These are phyloP conservation scores for Ptychochromis oligacanthus DNA, from an alignment of 2,113 vertebrate genomes.

Conservation along the genomic window DNA sequence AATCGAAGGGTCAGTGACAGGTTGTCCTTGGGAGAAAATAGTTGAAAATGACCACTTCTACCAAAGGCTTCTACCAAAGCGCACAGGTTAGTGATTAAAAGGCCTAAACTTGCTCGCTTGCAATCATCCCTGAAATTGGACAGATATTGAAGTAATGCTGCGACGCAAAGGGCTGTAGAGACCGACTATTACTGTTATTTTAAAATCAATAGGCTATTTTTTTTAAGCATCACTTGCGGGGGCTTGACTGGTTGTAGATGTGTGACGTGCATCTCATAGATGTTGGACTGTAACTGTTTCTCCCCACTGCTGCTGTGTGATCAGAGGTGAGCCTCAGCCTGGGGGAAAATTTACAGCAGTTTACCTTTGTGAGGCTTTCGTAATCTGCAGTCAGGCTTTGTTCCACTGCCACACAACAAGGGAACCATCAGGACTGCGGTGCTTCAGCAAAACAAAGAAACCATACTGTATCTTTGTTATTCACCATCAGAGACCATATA, in stretches of 20 bases:
- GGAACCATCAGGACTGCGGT: not conserved
- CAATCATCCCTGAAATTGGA: conserved; percentile 64
- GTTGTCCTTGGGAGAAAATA: conserved; percentile 27
- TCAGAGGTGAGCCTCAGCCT: conserved; percentile 48
- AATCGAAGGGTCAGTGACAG: conserved; percentile 13
- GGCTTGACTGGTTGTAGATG: not conserved
- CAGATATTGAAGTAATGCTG: conserved; percentile 43
- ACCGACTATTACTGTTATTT: conserved; percentile 44
- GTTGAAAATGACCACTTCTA: conserved; percentile 48
- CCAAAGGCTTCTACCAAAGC: conserved; percentile 16
- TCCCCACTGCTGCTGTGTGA: conserved; percentile 35
- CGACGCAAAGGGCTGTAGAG: conserved; percentile 19
- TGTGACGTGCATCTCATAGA: conserved; percentile 12
- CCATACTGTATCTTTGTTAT: conserved; percentile 33
- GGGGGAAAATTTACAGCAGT: conserved; percentile 47
- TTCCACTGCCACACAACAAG: conserved; percentile 36
- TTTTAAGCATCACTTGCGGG: not conserved
- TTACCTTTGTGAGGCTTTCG: conserved; percentile 54
- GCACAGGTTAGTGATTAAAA: conserved; percentile 53
- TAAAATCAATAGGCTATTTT: conserved; percentile 60
- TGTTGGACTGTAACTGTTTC: conserved; percentile 36
- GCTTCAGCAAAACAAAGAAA: conserved; percentile 35
- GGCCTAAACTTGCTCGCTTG: conserved; percentile 19
- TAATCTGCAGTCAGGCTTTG: conserved; percentile 54
- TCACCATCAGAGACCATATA: not conserved